A percentile compares a stretch with the other conserved stretches of the same genome.
Evolutionary conservation across 2,888 invertebrate genomes (phyloP).

Genomic region (Dysmachus trigonus): DNA sequence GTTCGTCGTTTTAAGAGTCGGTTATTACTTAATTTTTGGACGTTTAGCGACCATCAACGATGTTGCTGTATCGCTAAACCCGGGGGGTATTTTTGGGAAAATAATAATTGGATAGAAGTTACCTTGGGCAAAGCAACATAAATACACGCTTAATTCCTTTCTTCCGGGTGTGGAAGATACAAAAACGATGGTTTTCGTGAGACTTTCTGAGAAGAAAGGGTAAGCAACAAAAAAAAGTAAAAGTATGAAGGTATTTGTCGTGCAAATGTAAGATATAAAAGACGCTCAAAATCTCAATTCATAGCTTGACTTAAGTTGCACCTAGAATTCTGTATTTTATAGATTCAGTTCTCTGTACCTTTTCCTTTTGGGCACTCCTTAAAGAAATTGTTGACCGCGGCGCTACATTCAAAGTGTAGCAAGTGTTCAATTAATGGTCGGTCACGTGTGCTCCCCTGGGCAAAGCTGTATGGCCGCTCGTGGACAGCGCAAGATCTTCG

Average conservation of each 20-base stretch:
- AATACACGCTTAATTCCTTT: neutral
- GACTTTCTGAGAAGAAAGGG: neutral
- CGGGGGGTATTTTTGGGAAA: neutral
- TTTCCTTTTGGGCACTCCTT: neutral
- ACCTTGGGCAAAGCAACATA: neutral
- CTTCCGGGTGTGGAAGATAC: neutral
- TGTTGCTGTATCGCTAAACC: neutral
- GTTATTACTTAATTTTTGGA: constrained; percentile 15
- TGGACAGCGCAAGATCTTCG: constrained; percentile 46
- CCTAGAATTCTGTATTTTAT: neutral
- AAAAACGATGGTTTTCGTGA: neutral
- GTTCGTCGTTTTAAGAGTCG: neutral
- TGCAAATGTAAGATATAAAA: neutral
- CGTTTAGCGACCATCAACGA: neutral
- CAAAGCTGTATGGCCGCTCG: constrained; percentile 23
- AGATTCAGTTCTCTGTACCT: neutral
- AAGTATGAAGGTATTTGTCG: neutral
- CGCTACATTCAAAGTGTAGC: constrained; percentile 4
- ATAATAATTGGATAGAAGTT: neutral
- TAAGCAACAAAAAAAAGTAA: neutral
- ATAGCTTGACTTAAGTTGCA: neutral
- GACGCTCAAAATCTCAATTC: neutral
- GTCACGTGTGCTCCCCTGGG: constrained; percentile 43
- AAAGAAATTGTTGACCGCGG: neutral
- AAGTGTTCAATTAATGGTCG: constrained; percentile 47